Conservation (phyloP, 2,797 vertebrate genomes). For the Sebastes hubbsi region DNA sequence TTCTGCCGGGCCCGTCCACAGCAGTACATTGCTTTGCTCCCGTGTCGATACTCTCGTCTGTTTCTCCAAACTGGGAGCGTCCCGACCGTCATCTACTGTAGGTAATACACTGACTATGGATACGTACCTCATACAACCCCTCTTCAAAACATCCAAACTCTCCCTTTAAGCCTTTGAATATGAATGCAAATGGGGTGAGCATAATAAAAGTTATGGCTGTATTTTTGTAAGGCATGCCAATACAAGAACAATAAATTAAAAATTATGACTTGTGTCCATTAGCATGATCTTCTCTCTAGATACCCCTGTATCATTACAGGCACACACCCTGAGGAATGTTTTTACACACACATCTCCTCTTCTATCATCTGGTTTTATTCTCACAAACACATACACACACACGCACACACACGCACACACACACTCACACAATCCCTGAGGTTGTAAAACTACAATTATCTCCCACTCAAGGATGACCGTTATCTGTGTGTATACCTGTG, state of each 20-base stretch:
- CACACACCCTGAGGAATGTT: background rate
- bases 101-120: background rate
- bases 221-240: background rate
- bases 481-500: slow-evolving; percentile 38
- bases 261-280: background rate
- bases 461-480: slow-evolving; percentile 42
- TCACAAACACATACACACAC: background rate
- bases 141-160: background rate
- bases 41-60: background rate
- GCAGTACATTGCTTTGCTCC: too few species aligned
- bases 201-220: background rate
- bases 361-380: too few species aligned
- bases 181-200: background rate
- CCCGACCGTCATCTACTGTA: background rate
- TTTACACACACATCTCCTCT: too few species aligned
- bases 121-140: background rate
- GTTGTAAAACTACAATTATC: slow-evolving; percentile 72
- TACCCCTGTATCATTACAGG: background rate
- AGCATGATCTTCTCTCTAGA: background rate
- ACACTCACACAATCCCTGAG: slow-evolving; percentile 31
- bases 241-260: too few species aligned
- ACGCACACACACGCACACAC: background rate
- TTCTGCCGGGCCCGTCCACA: too few species aligned
- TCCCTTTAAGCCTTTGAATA: background rate
- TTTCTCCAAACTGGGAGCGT: background rate